These are phyloP conservation scores for Parazoanthus swiftii DNA, from an alignment of 92 coral and sea anemone genomes.

Conservation along the genomic window DNA sequence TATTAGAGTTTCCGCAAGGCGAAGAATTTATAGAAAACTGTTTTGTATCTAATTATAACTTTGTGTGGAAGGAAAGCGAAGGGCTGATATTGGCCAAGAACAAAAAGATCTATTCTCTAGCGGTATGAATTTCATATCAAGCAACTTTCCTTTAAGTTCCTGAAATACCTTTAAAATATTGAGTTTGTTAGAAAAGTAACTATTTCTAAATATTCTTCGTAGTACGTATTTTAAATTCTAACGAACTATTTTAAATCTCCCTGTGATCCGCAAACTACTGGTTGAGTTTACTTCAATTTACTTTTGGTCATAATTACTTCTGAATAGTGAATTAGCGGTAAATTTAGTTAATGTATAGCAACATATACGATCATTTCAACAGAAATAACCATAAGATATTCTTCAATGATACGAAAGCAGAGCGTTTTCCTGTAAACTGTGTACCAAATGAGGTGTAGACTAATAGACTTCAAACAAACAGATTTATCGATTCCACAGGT, in stretches of 20 bases:
- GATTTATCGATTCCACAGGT: background rate
- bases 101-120: background rate
- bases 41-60: conserved; percentile 12
- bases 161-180: background rate
- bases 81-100: conserved; percentile 3
- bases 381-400: background rate
- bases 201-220: background rate
- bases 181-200: conserved; percentile 10
- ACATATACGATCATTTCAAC: background rate
- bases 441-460: background rate
- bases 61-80: conserved; percentile 25
- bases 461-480: background rate
- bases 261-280: background rate
- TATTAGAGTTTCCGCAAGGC: conserved; percentile 19
- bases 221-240: background rate
- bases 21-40: background rate
- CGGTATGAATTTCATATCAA: background rate
- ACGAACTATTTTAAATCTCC: background rate
- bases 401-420: background rate
- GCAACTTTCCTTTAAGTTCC: background rate
- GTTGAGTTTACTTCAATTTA: background rate
- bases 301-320: background rate
- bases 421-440: background rate
- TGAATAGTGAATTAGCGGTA: background rate
- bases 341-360: background rate